Evolutionary conservation across 2,888 invertebrate species (phyloP).

Genomic region (Mesopsocus fuscifrons): DNA sequence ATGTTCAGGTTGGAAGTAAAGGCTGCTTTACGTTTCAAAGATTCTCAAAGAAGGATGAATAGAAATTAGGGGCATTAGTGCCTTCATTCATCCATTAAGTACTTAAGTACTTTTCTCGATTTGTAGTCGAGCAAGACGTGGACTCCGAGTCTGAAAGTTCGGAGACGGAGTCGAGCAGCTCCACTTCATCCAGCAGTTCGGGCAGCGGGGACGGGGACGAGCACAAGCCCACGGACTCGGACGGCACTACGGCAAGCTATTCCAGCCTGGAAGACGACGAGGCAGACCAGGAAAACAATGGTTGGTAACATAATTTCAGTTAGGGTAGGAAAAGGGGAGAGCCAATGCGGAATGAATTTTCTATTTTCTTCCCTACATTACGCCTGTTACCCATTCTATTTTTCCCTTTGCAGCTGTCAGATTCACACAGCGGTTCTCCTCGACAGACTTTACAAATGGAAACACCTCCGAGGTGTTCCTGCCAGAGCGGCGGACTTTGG

Average conservation of each 20-base stretch:
- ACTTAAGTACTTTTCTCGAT: too few relatives aligned
- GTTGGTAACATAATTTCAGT: constrained; percentile 11
- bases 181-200: too few relatives aligned
- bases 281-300: constrained; percentile 20
- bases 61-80: too few relatives aligned
- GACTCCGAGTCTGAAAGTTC: too few relatives aligned
- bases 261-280: constrained; percentile 34
- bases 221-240: constrained; percentile 22
- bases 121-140: too few relatives aligned
- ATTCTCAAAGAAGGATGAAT: too few relatives aligned
- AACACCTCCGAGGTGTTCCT: background rate
- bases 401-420: constrained; percentile 1
- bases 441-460: constrained; percentile 1
- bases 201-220: constrained; percentile 10
- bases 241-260: constrained; percentile 32
- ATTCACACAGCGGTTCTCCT: background rate
- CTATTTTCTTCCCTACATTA: background rate
- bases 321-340: background rate
- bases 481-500: background rate
- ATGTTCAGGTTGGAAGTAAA: too few relatives aligned
- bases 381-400: background rate
- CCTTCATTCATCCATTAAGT: too few relatives aligned
- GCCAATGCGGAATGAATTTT: background rate
- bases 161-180: background rate
- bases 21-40: too few relatives aligned